phyloP scores from a whole-genome alignment of 2,888 invertebrate species.

The Aethes cnicana region DNA sequence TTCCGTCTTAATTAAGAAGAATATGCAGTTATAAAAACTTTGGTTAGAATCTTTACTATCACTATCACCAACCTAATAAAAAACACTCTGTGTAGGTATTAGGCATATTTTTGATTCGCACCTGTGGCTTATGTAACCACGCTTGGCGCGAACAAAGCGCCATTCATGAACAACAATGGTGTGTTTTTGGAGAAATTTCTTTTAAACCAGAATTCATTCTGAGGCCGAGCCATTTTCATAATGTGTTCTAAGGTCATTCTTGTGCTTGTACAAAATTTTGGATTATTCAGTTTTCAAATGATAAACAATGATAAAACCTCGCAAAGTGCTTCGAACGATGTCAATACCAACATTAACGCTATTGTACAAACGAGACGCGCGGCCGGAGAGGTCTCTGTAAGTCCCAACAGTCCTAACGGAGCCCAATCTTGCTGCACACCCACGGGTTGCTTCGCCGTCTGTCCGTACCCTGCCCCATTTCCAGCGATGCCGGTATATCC shows the following conservation, averaged over 20 bases:
- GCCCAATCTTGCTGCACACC: slow-evolving; percentile 18
- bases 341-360: too few species aligned
- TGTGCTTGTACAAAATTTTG: background rate
- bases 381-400: too few species aligned
- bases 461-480: slow-evolving; percentile 9
- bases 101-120: background rate
- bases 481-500: slow-evolving; percentile 30
- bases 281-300: slow-evolving; percentile 4
- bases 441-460: slow-evolving; percentile 15
- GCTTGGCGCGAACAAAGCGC: background rate
- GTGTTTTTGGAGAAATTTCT: background rate
- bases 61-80: too few species aligned
- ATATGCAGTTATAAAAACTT: too few species aligned
- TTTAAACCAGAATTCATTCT: slow-evolving; percentile 1
- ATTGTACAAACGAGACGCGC: too few species aligned
- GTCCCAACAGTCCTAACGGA: too few species aligned
- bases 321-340: too few species aligned
- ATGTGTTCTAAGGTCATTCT: slow-evolving; percentile 2
- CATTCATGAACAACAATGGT: slow-evolving; percentile 10
- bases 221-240: slow-evolving; percentile 2
- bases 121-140: slow-evolving; percentile 9
- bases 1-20: slow-evolving; percentile 48
- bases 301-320: slow-evolving; percentile 3
- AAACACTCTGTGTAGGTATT: slow-evolving; percentile 17
- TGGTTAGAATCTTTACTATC: too few species aligned